Conservation (phyloP, 2,113 vertebrate genomes). For the Bolborhynchus lineola region DNA sequence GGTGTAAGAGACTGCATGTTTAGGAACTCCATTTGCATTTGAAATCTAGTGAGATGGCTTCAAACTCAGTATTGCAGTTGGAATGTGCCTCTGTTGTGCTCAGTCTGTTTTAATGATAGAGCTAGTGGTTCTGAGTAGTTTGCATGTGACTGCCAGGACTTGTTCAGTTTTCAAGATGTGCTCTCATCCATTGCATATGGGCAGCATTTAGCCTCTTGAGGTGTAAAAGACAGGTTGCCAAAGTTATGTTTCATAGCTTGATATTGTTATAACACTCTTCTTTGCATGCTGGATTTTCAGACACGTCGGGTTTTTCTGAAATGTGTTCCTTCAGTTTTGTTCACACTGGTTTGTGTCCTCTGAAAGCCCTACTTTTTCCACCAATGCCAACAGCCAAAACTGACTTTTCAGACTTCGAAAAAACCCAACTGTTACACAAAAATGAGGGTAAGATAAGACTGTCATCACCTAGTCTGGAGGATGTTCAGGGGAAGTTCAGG, state of each 20-base stretch:
- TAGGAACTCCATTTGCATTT: neutral
- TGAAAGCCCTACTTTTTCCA: neutral
- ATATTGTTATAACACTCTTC: neutral
- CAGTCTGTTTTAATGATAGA: neutral
- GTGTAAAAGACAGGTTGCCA: neutral
- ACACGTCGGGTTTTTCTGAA: neutral
- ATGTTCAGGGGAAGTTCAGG: neutral
- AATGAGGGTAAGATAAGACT: neutral
- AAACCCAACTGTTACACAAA: neutral
- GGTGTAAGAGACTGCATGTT: neutral
- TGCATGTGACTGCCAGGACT: slow-evolving; percentile 6
- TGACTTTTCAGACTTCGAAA: neutral
- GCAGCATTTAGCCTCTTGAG: slow-evolving; percentile 14
- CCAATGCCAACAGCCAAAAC: neutral
- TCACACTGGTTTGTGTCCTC: neutral
- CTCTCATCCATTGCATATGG: slow-evolving; percentile 3
- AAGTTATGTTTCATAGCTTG: neutral
- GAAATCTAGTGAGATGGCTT: neutral
- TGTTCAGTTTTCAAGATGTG: slow-evolving; percentile 18
- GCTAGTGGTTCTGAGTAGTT: neutral
- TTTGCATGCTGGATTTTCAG: neutral
- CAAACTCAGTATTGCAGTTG: neutral
- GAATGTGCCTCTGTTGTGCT: neutral
- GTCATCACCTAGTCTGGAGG: neutral
- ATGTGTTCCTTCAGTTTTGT: neutral